phyloP scores from a whole-genome alignment of 2,888 invertebrate genomes.

The Chrysolina oricalcia region DNA sequence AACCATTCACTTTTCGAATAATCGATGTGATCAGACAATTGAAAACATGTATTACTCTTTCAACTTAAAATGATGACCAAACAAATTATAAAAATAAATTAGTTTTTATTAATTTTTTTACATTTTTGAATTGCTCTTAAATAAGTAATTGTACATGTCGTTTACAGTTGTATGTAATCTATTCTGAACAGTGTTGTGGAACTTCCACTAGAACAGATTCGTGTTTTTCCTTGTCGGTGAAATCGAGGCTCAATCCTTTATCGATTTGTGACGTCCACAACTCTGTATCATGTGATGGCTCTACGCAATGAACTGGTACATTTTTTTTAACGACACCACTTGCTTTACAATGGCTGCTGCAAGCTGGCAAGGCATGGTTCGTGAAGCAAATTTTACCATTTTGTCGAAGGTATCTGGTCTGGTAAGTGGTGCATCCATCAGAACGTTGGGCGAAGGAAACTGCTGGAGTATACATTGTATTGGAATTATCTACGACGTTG shows the following conservation, averaged over 20 bases:
- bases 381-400: slow-evolving; percentile 78
- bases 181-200: slow-evolving; percentile 57
- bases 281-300: slow-evolving; percentile 59
- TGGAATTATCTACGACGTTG: slow-evolving; percentile 68
- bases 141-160: slow-evolving; percentile 34
- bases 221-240: slow-evolving; percentile 69
- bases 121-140: slow-evolving; percentile 45
- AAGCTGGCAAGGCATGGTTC: slow-evolving; percentile 74
- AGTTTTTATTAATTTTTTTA: no score
- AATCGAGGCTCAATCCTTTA: slow-evolving; percentile 73
- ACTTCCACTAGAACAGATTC: slow-evolving; percentile 67
- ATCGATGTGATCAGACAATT: no score
- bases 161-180: slow-evolving; percentile 13
- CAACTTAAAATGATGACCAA: no score
- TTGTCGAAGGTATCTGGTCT: slow-evolving; percentile 74
- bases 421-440: slow-evolving; percentile 64
- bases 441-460: not conserved
- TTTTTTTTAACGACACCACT: slow-evolving; percentile 68
- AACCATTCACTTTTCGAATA: no score
- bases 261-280: slow-evolving; percentile 70
- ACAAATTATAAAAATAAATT: no score
- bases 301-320: slow-evolving; percentile 71
- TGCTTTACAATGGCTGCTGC: slow-evolving; percentile 71
- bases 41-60: no score
- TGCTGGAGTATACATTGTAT: no score